Percentiles rank a stretch among this genome's conserved stretches.
Conservation (phyloP, 2,797 vertebrate species). For the Euphonia xanthogaster region DNA sequence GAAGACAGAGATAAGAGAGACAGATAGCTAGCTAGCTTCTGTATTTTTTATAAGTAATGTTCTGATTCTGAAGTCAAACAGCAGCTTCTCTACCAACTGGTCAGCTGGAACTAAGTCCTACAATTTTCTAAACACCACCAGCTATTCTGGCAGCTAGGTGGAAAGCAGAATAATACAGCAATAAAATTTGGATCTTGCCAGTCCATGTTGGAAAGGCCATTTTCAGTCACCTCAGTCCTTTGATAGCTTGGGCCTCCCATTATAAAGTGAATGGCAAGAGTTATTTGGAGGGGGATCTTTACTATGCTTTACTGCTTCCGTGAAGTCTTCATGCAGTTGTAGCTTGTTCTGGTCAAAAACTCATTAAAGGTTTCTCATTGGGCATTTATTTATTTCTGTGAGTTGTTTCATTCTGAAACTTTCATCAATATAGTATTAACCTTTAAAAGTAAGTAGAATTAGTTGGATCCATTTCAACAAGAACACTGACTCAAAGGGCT, state of each 20-base stretch:
- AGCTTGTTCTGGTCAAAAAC: background rate
- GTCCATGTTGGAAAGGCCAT: background rate
- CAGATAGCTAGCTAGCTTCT: background rate
- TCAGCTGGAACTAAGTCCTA: background rate
- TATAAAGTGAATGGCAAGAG: background rate
- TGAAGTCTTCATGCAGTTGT: background rate
- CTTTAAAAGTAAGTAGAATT: background rate
- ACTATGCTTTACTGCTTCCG: background rate
- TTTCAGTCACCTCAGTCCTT: background rate
- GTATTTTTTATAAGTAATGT: background rate
- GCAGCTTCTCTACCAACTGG: background rate
- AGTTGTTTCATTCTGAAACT: background rate
- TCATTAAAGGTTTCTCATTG: background rate
- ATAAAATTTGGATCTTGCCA: background rate
- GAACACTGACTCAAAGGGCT: background rate
- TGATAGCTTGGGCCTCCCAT: background rate
- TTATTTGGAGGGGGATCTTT: background rate
- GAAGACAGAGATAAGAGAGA: background rate
- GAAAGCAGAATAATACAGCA: background rate
- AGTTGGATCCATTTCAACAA: background rate
- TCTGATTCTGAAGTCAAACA: background rate
- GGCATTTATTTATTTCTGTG: background rate
- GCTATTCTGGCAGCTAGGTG: background rate
- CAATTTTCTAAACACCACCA: background rate
- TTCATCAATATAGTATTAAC: background rate